phyloP scores from a whole-genome alignment of 2,113 vertebrate genomes.

The Crotalus helleri region DNA sequence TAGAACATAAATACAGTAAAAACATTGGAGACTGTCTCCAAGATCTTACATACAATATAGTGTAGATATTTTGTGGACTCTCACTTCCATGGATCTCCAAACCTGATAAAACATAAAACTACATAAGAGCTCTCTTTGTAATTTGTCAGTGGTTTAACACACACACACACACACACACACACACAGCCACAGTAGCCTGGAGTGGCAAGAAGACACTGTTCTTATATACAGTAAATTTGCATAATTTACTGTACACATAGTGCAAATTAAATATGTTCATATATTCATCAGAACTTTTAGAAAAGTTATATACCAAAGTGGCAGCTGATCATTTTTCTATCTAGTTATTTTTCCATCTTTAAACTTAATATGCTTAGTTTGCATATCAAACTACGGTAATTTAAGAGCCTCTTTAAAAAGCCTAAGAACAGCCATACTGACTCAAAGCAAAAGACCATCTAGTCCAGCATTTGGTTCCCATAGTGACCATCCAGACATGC shows the following conservation, averaged over 20 bases:
- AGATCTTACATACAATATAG: neutral
- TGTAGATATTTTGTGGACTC: neutral
- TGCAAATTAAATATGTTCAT: neutral
- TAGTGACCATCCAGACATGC: neutral
- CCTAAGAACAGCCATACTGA: neutral
- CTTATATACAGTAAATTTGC: neutral
- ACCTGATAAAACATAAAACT: neutral
- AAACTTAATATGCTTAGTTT: neutral
- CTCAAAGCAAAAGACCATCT: neutral
- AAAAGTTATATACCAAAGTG: neutral
- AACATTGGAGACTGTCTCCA: neutral
- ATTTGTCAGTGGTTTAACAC: neutral
- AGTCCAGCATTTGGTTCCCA: neutral
- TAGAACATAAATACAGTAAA: neutral
- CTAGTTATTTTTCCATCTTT: neutral
- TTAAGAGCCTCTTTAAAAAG: neutral
- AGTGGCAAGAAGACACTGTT: neutral
- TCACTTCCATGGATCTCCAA: neutral
- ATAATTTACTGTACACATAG: neutral
- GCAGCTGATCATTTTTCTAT: neutral
- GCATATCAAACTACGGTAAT: neutral
- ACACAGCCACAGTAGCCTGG: neutral
- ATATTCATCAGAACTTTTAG: neutral
- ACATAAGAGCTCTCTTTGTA: neutral
- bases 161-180: neutral